phyloP scores from a whole-genome alignment of 2,113 vertebrate genomes.

The Asarcornis scutulata region DNA sequence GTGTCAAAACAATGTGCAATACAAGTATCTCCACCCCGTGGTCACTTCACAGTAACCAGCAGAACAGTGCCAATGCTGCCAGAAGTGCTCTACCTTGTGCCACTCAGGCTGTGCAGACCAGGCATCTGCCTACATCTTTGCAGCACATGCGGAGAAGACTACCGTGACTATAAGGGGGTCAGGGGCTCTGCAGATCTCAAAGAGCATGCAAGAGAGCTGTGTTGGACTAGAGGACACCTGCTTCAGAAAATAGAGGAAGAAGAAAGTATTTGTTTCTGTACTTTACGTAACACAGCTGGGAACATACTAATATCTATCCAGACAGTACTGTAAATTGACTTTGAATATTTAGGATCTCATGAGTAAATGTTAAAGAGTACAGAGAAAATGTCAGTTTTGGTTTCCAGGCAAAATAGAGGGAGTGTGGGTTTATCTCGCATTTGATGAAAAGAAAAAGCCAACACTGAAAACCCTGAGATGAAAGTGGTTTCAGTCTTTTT shows the following conservation, averaged over 20 bases:
- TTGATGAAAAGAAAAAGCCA: background rate
- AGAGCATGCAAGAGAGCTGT: background rate
- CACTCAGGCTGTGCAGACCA: background rate
- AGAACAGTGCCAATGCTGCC: background rate
- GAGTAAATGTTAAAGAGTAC: background rate
- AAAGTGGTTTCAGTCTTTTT: background rate
- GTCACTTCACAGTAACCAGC: background rate
- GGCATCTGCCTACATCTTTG: background rate
- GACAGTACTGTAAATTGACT: background rate
- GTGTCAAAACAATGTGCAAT: background rate
- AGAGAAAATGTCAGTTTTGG: background rate
- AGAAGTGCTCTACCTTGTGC: accelerated
- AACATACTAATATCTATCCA: background rate
- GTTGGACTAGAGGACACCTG: background rate
- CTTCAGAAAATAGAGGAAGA: background rate
- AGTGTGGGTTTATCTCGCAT: background rate
- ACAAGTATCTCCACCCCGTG: background rate
- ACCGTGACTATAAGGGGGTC: accelerated
- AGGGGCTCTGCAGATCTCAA: background rate
- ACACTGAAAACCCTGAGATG: background rate
- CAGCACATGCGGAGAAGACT: background rate
- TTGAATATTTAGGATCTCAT: background rate
- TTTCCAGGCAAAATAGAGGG: background rate
- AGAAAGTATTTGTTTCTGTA: background rate
- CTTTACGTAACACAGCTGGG: background rate